phyloP scores from a whole-genome alignment of 1,140 invertebrate genomes.

The Trichoplusia ni region DNA sequence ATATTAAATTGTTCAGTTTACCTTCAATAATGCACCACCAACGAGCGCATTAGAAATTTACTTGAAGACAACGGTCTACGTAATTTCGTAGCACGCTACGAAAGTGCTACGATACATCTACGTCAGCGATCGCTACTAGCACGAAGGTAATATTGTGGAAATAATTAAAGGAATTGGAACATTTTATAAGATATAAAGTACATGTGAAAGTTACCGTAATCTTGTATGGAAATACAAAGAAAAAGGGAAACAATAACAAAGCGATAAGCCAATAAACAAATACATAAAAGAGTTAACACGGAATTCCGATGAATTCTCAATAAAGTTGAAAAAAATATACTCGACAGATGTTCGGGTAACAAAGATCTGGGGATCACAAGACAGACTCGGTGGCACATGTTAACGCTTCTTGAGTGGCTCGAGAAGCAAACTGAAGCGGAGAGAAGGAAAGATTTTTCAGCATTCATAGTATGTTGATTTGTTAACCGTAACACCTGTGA shows the following conservation, averaged over 20 bases:
- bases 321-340: constrained; percentile 60
- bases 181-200: not conserved
- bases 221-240: not conserved
- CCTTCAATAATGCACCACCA: constrained; percentile 16
- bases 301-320: constrained; percentile 51
- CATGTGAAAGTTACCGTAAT: not conserved
- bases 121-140: not conserved
- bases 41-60: constrained; percentile 20
- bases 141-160: not conserved
- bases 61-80: constrained; percentile 19
- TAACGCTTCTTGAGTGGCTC: constrained; percentile 41
- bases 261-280: constrained; percentile 36
- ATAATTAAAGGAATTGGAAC: constrained; percentile 17
- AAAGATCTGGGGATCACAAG: constrained; percentile 60
- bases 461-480: no score
- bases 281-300: constrained; percentile 44
- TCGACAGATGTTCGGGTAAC: constrained; percentile 59
- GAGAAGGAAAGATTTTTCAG: no score
- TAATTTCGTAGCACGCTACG: constrained; percentile 20
- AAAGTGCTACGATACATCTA: constrained; percentile 23
- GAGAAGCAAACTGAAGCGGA: constrained; percentile 11
- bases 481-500: no score
- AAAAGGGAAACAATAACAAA: constrained; percentile 15
- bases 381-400: constrained; percentile 51
- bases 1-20: constrained; percentile 8